Base-by-base conservation (phyloP, 2,113 vertebrate genomes). In the Herpetotheres cachinnans region DNA sequence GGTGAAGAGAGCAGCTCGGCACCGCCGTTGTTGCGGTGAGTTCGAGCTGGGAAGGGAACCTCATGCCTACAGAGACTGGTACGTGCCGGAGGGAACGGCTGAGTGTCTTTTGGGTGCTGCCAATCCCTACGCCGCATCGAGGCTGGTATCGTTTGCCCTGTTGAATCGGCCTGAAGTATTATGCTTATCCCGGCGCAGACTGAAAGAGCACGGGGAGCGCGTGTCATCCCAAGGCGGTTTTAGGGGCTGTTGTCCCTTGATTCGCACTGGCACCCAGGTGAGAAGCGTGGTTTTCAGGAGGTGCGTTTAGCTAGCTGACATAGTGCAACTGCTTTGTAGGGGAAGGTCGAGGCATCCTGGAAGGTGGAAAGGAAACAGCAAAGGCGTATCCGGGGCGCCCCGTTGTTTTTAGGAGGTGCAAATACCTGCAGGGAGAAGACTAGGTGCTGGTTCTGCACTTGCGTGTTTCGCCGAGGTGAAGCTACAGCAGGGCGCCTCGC, bases 211-310 rank as follows among this genome's bases (percentile, higher is more conserved):
- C 2, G 5, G 17, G 40, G 0, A 42, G 42, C 13, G 5, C 2
- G n/a, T 16, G n/a, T 14, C 30, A 26, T 36, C 55, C 36, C 2
- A 1, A 32, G 25, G 62, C 1, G 8, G 10, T 42, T 80, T 49
- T 16, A 56, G 58, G 69, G 46, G 21, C 61, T 65, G 24, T 13
- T 27, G 70, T 24, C 46, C 38, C 52, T 49, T 4, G 2, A n/a
- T 26, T 34, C 3, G 1, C 29, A 1, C 13, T 1, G 46, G 20
- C 3, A 10, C n/a, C 19, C 0, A 0, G 19, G 32, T 3, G 4
- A 44, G 30, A 65, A 65, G 30, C 18, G 36, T 27, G 16, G 5
- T 24, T 62, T 63, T 42, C 42, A 25, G 58, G 36, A 34, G 65
- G 17, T 2, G 0, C 4, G 1, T 79, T 44, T 17, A 14, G n/a